These are phyloP conservation scores for Eudasyphora cyanicolor DNA, from an alignment of 2,888 invertebrate species.

Conservation along the genomic window DNA sequence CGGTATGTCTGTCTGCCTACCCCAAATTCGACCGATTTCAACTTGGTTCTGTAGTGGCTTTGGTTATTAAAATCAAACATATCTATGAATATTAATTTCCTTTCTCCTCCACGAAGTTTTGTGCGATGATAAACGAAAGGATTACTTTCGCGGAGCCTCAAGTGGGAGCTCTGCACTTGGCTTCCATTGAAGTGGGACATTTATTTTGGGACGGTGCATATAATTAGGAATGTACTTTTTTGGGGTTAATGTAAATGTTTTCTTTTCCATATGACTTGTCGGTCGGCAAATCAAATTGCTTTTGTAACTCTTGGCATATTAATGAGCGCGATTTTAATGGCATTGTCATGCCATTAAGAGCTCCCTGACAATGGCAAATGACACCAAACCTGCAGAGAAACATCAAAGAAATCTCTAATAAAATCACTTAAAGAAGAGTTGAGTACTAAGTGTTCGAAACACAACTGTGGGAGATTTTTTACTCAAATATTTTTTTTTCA, in stretches of 20 bases:
- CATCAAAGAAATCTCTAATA: constrained; percentile 25
- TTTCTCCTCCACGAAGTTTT: constrained; percentile 44
- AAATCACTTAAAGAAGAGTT: neutral
- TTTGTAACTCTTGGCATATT: constrained; percentile 71
- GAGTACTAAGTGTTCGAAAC: neutral
- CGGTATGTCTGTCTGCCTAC: constrained; percentile 44
- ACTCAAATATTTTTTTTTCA: too few species aligned
- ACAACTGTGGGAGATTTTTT: too few species aligned
- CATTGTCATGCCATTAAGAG: neutral
- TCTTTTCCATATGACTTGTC: constrained; percentile 30
- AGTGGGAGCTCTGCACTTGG: constrained; percentile 46
- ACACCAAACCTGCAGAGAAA: constrained; percentile 9
- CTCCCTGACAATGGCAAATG: constrained; percentile 12
- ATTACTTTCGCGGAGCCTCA: constrained; percentile 58
- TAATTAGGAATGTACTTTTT: constrained; percentile 52
- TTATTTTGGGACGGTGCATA: constrained; percentile 59
- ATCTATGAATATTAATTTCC: constrained; percentile 74
- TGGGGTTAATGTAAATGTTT: constrained; percentile 68
- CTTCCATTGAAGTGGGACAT: constrained; percentile 29
- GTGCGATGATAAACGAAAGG: constrained; percentile 43
- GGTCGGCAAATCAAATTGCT: neutral
- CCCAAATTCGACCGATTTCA: constrained; percentile 30
- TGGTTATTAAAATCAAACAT: constrained; percentile 71
- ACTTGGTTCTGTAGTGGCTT: constrained; percentile 52
- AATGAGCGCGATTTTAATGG: constrained; percentile 76